A percentile compares a stretch with the other conserved stretches of the same genome.
Conservation (phyloP, 2,113 vertebrate species). For the Saiga tatarica region DNA sequence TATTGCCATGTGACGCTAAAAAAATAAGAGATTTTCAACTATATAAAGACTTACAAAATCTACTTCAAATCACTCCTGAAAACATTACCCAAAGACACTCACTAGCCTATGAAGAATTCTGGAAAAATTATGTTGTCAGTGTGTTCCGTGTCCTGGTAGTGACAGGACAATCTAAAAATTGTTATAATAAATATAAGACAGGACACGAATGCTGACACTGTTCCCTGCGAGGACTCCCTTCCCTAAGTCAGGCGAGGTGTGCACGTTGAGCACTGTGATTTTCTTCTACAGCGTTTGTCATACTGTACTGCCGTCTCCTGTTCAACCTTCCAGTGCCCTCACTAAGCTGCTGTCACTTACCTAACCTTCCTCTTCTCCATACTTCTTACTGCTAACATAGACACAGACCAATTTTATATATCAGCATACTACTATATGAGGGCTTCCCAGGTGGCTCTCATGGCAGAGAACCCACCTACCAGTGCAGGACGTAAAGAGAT, state of each 20-base stretch:
- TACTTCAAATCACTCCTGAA: background rate
- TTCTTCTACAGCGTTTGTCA: background rate
- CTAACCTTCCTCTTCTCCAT: background rate
- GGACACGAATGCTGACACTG: background rate
- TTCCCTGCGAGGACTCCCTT: background rate
- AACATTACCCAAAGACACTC: background rate
- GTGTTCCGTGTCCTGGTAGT: background rate
- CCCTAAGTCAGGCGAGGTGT: background rate
- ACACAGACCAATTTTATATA: background rate
- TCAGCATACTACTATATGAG: background rate
- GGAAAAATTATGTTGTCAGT: background rate
- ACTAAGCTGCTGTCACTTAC: background rate
- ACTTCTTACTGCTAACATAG: background rate
- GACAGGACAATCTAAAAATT: background rate
- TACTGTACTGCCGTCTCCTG: background rate
- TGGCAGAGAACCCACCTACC: background rate
- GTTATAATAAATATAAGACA: background rate
- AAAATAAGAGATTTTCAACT: background rate
- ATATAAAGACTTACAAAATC: background rate
- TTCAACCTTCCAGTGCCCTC: background rate
- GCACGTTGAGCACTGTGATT: background rate
- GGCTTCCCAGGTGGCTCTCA: background rate
- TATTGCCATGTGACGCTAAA: background rate
- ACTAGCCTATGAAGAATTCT: background rate
- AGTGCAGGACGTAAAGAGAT: background rate